Base-by-base conservation (phyloP, 2,888 invertebrate species). In the Parthenolecanium corni region DNA sequence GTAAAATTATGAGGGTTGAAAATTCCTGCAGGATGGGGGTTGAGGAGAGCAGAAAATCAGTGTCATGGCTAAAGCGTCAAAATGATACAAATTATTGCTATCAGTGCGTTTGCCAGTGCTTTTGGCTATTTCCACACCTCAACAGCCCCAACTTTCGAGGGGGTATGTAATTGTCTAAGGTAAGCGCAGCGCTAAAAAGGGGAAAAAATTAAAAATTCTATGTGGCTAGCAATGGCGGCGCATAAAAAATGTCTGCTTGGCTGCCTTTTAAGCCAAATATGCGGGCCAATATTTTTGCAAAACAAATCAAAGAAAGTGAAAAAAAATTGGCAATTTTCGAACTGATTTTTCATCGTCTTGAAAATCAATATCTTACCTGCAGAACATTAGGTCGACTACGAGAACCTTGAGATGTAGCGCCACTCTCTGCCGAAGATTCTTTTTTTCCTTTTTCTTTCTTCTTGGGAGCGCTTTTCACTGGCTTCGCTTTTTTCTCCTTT, bases 371-470 rank as follows among this genome's bases (percentile, higher is more conserved):
- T 25, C 2, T 23, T 61, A 61, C 61, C 61, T 61, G 61, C 36
- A 61, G 23, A 11, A 61, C 21, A 16, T 3, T 51, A 11, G 61
- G 61, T 49, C 61, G 25, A 40, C 38, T 61, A 23, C 61, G 49
- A 82, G 80, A 64, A 76, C 75, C 47, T 20, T 57, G 64, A n/a
- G 66, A 61, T 52, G 66, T 64, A 12, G 62, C 62, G 12, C 52
- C 67, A 20, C 57, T 72, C 67, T 79, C 81, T 65, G 80, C 78
- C 70, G 82, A 81, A 66, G 78, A 79, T 67, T 77, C 74, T 68
- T 77, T 80, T 71, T 84, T 82, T 58, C 79, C 80, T 68, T 82
- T 80, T 64, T 78, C 78, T 67, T 80, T 78, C 64, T 78, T 75
- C 38, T 63, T 63, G 16, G 74, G 79, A 65, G 76, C 77, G 66